Percentiles rank a stretch among this genome's conserved stretches.
Conservation (phyloP, 1,140 invertebrate species). For the Teleogryllus occipitalis region DNA sequence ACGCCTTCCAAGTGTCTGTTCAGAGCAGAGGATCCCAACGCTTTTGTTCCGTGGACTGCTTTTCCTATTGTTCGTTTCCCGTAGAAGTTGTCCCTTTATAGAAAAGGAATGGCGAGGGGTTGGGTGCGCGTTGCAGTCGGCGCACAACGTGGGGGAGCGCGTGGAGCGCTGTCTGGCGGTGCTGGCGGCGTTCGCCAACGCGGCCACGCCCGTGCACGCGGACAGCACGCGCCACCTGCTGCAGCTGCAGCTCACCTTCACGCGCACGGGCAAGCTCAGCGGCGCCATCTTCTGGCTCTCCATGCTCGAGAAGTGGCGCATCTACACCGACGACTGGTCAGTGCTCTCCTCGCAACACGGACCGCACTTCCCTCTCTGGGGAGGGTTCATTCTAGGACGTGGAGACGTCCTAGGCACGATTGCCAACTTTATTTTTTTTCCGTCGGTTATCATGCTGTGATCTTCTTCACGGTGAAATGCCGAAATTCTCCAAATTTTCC, state of each 20-base stretch:
- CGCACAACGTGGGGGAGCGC: slow-evolving; percentile 52
- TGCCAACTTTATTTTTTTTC: no score
- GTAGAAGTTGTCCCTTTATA: background rate
- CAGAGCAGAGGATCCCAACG: no score
- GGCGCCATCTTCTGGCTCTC: slow-evolving; percentile 78
- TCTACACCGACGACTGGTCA: slow-evolving; percentile 65
- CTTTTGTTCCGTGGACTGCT: no score
- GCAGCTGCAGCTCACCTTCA: slow-evolving; percentile 77
- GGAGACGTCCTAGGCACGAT: no score
- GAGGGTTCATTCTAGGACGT: no score
- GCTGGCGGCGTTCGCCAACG: slow-evolving; percentile 74
- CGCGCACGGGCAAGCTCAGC: slow-evolving; percentile 72
- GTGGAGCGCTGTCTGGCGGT: slow-evolving; percentile 63
- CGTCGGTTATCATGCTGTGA: no score
- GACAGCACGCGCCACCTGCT: slow-evolving; percentile 79
- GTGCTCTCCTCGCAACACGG: slow-evolving; percentile 36
- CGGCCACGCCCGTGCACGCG: slow-evolving; percentile 73
- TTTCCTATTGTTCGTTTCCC: no score
- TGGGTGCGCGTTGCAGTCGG: slow-evolving; percentile 21
- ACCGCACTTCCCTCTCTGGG: no score
- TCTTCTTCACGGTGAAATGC: no score
- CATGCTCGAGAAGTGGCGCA: slow-evolving; percentile 78
- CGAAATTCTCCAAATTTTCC: no score
- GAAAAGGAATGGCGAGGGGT: background rate
- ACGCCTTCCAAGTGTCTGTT: no score